Percentiles rank a stretch among this genome's conserved stretches.
These are phyloP conservation scores for Enteromius argenteus DNA, from an alignment of 2,797 vertebrate genomes.

Conservation along the genomic window DNA sequence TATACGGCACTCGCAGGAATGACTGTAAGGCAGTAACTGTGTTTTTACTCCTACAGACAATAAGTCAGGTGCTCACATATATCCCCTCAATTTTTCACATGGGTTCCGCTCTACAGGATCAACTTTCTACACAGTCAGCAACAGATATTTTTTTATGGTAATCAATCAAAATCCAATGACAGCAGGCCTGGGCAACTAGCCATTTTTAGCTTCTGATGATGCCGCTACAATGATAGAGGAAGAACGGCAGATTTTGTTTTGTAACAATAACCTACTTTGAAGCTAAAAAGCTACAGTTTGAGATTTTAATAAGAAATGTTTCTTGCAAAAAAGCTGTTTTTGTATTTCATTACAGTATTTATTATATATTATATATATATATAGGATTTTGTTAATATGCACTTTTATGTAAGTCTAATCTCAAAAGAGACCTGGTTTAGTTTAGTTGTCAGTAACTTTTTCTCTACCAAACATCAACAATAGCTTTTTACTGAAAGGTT, in stretches of 20 bases:
- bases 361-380: background rate
- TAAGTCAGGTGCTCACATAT: slow-evolving; percentile 35
- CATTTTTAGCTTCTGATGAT: slow-evolving; percentile 40
- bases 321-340: background rate
- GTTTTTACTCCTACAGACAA: slow-evolving; percentile 56
- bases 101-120: slow-evolving; percentile 76
- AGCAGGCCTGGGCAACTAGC: slow-evolving; percentile 68
- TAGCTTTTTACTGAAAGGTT: background rate
- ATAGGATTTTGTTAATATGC: background rate
- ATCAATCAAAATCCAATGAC: slow-evolving; percentile 78
- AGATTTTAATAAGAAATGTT: background rate
- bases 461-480: background rate
- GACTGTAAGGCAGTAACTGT: slow-evolving; percentile 60
- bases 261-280: background rate
- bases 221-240: slow-evolving; percentile 5
- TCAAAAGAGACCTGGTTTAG: background rate
- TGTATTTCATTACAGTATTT: background rate
- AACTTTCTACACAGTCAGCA: slow-evolving; percentile 79
- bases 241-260: background rate
- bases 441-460: background rate
- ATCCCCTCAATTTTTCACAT: slow-evolving; percentile 72
- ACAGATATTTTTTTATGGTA: slow-evolving; percentile 78
- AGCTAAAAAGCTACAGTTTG: background rate
- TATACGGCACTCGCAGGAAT: slow-evolving; percentile 32
- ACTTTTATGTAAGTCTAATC: background rate